A percentile compares a stretch with the other conserved stretches of the same genome.
Evolutionary conservation across 2,113 vertebrate genomes (phyloP).

Genomic region (Psilopogon haemacephalus): DNA sequence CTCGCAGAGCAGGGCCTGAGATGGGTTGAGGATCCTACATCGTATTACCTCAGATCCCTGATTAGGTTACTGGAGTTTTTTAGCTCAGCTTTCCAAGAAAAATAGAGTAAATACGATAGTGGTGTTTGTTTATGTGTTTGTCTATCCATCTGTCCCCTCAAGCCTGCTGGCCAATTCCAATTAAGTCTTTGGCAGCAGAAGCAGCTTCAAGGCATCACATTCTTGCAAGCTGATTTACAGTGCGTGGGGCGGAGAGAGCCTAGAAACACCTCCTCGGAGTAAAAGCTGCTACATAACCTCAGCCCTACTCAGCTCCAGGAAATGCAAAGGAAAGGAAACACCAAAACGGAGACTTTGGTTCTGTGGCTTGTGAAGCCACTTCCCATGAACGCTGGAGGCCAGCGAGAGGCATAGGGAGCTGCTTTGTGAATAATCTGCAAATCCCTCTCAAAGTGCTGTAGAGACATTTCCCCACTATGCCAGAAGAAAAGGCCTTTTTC

Average conservation of each 20-base stretch:
- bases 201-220: not conserved
- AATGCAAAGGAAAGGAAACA: not conserved
- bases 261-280: not conserved
- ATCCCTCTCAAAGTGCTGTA: not conserved
- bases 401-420: not conserved
- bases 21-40: not conserved
- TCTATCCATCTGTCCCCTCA: not conserved
- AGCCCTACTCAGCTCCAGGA: not conserved
- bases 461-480: not conserved
- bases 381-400: not conserved
- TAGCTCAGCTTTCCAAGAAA: slow-evolving; percentile 19
- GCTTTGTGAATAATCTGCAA: not conserved
- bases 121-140: not conserved
- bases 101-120: not conserved
- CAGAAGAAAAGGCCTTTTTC: not conserved
- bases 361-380: not conserved
- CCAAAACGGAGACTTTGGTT: not conserved
- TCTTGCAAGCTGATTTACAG: not conserved
- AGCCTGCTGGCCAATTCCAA: not conserved
- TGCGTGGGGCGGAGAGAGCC: not conserved
- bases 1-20: not conserved
- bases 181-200: not conserved
- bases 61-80: not conserved
- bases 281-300: not conserved
- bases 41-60: not conserved